Percentiles rank a stretch among this genome's conserved stretches.
Evolutionary conservation across 2,113 vertebrate species (phyloP).

Genomic region (Lethenteron camtschaticum): DNA sequence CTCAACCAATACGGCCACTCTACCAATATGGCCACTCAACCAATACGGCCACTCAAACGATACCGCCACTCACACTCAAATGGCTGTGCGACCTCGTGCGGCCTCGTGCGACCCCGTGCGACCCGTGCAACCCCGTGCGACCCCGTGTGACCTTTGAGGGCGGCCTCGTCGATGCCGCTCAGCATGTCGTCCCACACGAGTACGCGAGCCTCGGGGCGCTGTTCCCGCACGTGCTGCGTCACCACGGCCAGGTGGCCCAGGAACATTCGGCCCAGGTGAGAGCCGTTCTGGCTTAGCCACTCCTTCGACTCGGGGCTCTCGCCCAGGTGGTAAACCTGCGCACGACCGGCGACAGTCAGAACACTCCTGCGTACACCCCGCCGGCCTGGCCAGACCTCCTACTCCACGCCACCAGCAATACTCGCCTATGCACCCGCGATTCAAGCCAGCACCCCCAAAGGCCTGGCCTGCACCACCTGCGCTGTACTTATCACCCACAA

Average conservation of each 20-base stretch:
- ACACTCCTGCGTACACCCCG: too few relatives aligned
- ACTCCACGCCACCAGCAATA: too few relatives aligned
- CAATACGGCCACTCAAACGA: too few relatives aligned
- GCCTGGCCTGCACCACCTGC: too few relatives aligned
- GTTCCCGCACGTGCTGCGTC: conserved; percentile 25
- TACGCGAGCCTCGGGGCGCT: conserved; percentile 30
- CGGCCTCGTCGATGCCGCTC: conserved; percentile 33
- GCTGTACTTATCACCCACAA: too few relatives aligned
- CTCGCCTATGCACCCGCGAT: too few relatives aligned
- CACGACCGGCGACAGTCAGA: neutral
- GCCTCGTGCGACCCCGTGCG: conserved; percentile 2
- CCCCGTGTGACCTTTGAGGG: conserved; percentile 34
- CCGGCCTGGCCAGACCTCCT: too few relatives aligned
- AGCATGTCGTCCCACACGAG: conserved; percentile 95
- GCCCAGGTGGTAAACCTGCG: conserved; percentile 63
- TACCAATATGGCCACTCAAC: too few relatives aligned
- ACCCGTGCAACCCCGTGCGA: conserved; percentile 16
- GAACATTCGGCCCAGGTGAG: conserved; percentile 38
- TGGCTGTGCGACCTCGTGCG: too few relatives aligned
- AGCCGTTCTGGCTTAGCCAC: conserved; percentile 33
- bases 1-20: too few relatives aligned
- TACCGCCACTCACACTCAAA: too few relatives aligned
- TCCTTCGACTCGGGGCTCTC: conserved; percentile 52
- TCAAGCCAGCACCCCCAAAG: too few relatives aligned
- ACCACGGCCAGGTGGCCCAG: conserved; percentile 48